A percentile compares a stretch with the other conserved stretches of the same genome.
Evolutionary conservation across 2,797 vertebrate genomes (phyloP).

Genomic region (Phoeniculus purpureus): DNA sequence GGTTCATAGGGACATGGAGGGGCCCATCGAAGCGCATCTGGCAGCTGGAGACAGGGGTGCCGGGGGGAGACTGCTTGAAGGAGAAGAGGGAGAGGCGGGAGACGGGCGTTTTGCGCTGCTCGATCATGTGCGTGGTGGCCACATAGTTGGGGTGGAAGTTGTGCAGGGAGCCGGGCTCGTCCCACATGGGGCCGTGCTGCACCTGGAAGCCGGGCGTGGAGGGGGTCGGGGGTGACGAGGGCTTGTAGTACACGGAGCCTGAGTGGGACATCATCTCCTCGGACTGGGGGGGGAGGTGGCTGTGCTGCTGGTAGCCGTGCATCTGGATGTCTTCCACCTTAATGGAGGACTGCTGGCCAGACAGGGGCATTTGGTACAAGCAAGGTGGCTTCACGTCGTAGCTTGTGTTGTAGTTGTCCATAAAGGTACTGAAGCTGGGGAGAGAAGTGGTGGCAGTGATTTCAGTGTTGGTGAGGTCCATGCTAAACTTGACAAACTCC

Average conservation of each 20-base stretch:
- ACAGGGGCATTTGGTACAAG: constrained; percentile 98
- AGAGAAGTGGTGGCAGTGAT: constrained; percentile 89
- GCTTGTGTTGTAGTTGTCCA: constrained; percentile 87
- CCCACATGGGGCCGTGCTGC: constrained; percentile 94
- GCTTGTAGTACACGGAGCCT: constrained; percentile 97
- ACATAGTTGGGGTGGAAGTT: constrained; percentile 98
- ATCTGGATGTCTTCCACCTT: constrained; percentile 99
- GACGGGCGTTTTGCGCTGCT: constrained; percentile 94
- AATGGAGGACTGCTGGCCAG: constrained; percentile 95
- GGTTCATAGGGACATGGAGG: constrained; percentile 93
- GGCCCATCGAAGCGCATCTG: constrained; percentile 99
- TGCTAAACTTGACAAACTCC: constrained; percentile 99
- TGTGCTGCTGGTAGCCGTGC: constrained; percentile 95
- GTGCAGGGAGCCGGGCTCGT: constrained; percentile 96
- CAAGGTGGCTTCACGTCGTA: constrained; percentile 95
- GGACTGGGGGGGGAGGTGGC: constrained; percentile 90
- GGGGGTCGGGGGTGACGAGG: constrained; percentile 88
- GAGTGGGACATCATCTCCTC: constrained; percentile 95
- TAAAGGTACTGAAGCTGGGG: constrained; percentile 87
- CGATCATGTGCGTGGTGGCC: constrained; percentile 93
- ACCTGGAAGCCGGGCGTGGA: constrained; percentile 93
- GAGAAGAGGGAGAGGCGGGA: constrained; percentile 97
- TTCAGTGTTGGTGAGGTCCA: constrained; percentile 98
- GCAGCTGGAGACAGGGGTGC: constrained; percentile 95
- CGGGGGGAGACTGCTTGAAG: constrained; percentile 98